These are phyloP conservation scores for Illadopsis cleaveri DNA, from an alignment of 2,113 vertebrate species.

Conservation along the genomic window DNA sequence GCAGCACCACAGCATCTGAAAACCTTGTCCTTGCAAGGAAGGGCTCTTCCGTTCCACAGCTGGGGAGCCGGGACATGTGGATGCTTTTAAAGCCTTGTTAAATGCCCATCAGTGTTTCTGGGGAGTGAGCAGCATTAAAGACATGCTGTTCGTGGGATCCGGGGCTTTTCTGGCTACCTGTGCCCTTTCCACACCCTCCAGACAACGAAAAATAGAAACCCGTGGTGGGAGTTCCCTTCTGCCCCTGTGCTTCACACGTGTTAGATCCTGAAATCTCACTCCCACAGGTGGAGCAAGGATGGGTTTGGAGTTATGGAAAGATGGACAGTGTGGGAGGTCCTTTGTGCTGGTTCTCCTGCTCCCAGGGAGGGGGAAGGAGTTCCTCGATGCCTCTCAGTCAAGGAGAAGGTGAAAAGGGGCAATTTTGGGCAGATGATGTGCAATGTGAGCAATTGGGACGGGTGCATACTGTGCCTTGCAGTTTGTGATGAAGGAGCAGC, in stretches of 20 bases:
- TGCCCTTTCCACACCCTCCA: not conserved
- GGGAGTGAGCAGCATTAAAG: not conserved
- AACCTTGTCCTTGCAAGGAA: constrained; percentile 12
- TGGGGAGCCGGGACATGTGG: constrained; percentile 24
- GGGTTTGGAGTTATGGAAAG: not conserved
- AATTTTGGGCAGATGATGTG: not conserved
- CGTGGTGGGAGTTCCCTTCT: not conserved
- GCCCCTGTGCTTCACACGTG: not conserved
- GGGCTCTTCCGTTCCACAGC: constrained; percentile 2
- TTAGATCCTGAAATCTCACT: not conserved
- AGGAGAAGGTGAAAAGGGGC: not conserved
- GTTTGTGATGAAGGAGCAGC: not conserved
- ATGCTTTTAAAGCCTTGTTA: constrained; percentile 31
- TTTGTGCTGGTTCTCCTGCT: not conserved
- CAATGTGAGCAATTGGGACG: not conserved
- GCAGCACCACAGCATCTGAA: not conserved
- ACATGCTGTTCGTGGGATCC: not conserved
- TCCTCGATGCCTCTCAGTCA: not conserved
- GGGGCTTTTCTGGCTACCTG: not conserved
- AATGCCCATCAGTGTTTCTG: not conserved
- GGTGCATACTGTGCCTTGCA: accelerated
- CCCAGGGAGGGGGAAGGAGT: not conserved
- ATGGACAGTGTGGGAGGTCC: not conserved
- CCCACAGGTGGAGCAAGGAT: not conserved
- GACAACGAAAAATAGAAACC: accelerated